phyloP scores from a whole-genome alignment of 2,797 vertebrate genomes.

The Lacerta agilis region DNA sequence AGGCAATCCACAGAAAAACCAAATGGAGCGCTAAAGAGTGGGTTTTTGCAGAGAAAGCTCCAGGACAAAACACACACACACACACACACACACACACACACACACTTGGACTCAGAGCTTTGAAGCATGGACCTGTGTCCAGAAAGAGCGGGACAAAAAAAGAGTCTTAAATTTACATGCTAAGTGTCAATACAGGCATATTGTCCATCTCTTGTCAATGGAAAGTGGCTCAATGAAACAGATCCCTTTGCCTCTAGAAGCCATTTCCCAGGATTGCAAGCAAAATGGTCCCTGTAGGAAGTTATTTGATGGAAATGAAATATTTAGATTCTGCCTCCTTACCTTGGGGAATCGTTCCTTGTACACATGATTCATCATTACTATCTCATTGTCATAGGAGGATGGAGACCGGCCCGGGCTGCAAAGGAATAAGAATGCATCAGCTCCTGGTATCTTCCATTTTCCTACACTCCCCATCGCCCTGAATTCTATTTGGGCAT shows the following conservation, averaged over 20 bases:
- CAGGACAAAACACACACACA: background rate
- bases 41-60: background rate
- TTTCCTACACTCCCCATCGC: background rate
- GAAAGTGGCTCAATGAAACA: no score
- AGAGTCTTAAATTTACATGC: no score
- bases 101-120: no score
- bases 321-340: constrained; percentile 17
- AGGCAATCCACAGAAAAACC: no score
- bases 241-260: background rate
- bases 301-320: background rate
- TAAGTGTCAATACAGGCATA: no score
- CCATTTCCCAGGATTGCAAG: background rate
- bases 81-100: no score
- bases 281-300: background rate
- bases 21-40: no score
- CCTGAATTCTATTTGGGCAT: background rate
- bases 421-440: constrained; percentile 21
- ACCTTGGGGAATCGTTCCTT: constrained; percentile 95
- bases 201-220: background rate
- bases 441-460: background rate
- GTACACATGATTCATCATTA: constrained; percentile 76
- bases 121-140: no score
- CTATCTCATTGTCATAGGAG: constrained; percentile 90
- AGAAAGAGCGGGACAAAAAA: no score
- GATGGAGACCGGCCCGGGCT: constrained; percentile 80